Evolutionary conservation across 2,113 vertebrate species (phyloP).

Genomic region (Psephotus haematonotus): DNA sequence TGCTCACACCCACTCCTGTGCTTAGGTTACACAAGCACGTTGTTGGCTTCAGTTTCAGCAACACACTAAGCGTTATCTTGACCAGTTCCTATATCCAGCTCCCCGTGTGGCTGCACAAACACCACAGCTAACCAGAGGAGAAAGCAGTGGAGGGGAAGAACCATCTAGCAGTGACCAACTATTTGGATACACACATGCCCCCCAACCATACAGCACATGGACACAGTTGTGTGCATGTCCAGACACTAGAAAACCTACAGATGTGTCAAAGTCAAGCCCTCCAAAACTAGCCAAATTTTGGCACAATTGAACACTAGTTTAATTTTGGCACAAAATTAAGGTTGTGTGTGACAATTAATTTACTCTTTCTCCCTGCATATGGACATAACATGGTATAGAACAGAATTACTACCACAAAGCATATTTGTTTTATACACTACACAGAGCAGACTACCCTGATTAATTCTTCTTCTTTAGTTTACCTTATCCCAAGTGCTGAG

Average conservation of each 20-base stretch:
- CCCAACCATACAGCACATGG: not conserved
- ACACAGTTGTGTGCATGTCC: accelerated
- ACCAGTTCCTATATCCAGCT: not conserved
- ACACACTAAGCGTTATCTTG: not conserved
- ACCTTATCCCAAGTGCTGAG: not conserved
- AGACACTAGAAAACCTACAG: not conserved
- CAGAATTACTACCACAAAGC: not conserved
- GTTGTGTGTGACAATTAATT: not conserved
- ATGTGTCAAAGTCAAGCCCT: not conserved
- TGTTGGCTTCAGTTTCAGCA: not conserved
- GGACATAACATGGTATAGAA: accelerated
- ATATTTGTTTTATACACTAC: not conserved
- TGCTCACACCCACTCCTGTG: not conserved
- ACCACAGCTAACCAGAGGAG: not conserved
- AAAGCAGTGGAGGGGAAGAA: not conserved
- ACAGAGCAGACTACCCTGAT: not conserved
- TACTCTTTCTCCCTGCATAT: not conserved
- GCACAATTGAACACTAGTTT: too few species aligned
- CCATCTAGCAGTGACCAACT: not conserved
- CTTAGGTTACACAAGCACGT: not conserved
- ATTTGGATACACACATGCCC: accelerated
- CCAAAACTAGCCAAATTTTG: not conserved
- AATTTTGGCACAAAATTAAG: not conserved
- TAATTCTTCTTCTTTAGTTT: not conserved
- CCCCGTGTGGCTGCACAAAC: not conserved